Percentiles rank a stretch among this genome's conserved stretches.
phyloP scores from a whole-genome alignment of 2,888 invertebrate genomes.

The Tenodera sinensis region DNA sequence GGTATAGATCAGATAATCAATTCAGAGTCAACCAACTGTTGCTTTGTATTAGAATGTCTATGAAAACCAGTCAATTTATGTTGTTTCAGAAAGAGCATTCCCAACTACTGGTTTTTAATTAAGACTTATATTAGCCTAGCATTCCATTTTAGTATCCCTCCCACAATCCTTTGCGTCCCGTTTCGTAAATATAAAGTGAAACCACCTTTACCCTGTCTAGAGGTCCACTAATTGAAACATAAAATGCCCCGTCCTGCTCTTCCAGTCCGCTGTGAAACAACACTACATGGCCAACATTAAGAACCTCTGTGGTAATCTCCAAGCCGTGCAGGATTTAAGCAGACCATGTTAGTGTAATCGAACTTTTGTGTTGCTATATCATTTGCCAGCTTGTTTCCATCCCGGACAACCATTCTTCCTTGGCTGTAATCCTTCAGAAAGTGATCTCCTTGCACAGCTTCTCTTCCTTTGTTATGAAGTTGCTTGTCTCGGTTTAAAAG shows the following conservation, averaged over 20 bases:
- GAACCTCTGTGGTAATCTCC: background rate
- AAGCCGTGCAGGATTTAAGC: background rate
- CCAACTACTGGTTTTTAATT: background rate
- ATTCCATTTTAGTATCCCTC: background rate
- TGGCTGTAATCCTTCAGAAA: background rate
- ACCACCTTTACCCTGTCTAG: background rate
- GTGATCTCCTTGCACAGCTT: background rate
- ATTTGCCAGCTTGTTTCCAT: background rate
- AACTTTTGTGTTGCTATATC: background rate
- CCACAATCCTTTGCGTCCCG: background rate
- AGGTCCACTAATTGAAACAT: background rate
- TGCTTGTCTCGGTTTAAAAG: constrained; percentile 22
- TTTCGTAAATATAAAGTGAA: background rate
- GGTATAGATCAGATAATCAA: too few relatives aligned
- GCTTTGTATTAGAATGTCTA: too few relatives aligned
- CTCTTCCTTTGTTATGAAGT: constrained; percentile 5
- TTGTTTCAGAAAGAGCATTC: too few relatives aligned
- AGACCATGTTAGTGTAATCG: background rate
- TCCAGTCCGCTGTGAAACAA: background rate
- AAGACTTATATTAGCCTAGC: background rate
- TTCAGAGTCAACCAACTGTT: too few relatives aligned
- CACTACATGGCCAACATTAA: background rate
- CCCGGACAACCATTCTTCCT: background rate
- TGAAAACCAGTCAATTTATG: too few relatives aligned
- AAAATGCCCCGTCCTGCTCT: background rate